phyloP scores from a whole-genome alignment of 1,140 invertebrate genomes.

The Carposina sasakii region DNA sequence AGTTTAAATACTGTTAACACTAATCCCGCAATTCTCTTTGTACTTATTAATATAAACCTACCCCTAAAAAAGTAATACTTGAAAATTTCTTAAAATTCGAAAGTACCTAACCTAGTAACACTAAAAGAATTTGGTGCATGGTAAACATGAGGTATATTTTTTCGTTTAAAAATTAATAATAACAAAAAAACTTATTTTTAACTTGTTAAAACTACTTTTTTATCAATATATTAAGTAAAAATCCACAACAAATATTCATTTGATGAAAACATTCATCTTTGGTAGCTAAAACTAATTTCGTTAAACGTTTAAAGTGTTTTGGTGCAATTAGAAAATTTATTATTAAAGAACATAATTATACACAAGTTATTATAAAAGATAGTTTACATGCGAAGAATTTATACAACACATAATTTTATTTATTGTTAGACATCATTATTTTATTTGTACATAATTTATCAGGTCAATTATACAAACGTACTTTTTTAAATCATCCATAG shows the following conservation, averaged over 20 bases:
- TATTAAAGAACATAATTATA: conserved; percentile 7
- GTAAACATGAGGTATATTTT: conserved; percentile 68
- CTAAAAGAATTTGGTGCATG: conserved; percentile 66
- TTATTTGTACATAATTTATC: too few relatives aligned
- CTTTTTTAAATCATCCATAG: too few relatives aligned
- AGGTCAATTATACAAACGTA: too few relatives aligned
- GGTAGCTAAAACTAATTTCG: conserved; percentile 55
- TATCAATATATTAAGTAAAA: conserved; percentile 54
- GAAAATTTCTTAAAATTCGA: conserved; percentile 6
- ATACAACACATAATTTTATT: not conserved
- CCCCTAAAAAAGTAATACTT: too few relatives aligned
- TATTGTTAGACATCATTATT: too few relatives aligned
- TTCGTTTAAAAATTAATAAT: conserved; percentile 25
- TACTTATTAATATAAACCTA: too few relatives aligned
- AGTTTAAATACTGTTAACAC: conserved; percentile 27
- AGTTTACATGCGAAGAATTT: not conserved
- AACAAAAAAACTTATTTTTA: conserved; percentile 20
- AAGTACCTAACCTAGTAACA: conserved; percentile 40
- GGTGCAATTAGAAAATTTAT: conserved; percentile 41
- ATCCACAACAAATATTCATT: conserved; percentile 52
- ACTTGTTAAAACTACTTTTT: conserved; percentile 12
- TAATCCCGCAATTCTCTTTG: too few relatives aligned
- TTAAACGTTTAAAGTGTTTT: conserved; percentile 44
- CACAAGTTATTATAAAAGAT: not conserved
- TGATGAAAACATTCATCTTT: conserved; percentile 67